phyloP scores from a whole-genome alignment of 1,140 invertebrate species.

The Scaptomyza montana region DNA sequence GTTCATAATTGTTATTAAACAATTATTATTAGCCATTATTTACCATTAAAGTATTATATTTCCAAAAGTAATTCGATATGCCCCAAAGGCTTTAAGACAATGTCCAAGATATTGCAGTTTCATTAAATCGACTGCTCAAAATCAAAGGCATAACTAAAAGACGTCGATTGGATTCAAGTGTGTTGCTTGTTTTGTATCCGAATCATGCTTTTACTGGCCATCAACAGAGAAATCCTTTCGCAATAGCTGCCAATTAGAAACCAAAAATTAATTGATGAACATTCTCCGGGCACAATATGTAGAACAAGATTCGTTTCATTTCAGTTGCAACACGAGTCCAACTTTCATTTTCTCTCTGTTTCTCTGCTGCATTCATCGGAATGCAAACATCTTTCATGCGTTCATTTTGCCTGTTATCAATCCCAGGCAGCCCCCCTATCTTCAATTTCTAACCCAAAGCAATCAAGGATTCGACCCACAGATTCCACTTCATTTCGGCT shows the following conservation, averaged over 20 bases:
- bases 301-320: slow-evolving; percentile 8
- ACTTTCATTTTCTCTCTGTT: slow-evolving; percentile 10
- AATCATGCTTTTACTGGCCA: not conserved
- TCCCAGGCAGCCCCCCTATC: too few species aligned
- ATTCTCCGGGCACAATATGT: slow-evolving; percentile 4
- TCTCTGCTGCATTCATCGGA: slow-evolving; percentile 40
- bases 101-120: not conserved
- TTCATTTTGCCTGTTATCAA: slow-evolving; percentile 8
- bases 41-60: not conserved
- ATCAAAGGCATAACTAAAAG: not conserved
- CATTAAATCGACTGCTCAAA: not conserved
- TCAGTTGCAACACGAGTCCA: slow-evolving; percentile 17
- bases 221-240: slow-evolving; percentile 1
- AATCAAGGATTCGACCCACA: slow-evolving; percentile 47
- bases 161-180: slow-evolving; percentile 2
- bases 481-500: slow-evolving; percentile 68
- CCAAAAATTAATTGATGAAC: slow-evolving; percentile 52
- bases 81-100: too few species aligned
- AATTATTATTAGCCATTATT: not conserved
- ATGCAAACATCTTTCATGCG: slow-evolving; percentile 62
- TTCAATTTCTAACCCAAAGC: slow-evolving; percentile 22
- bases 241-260: slow-evolving; percentile 45
- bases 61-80: not conserved
- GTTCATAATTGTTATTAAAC: not conserved
- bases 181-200: not conserved